Evolutionary conservation across 1,140 invertebrate species (phyloP).

Genomic region (Hyposmocoma kahamanoa): DNA sequence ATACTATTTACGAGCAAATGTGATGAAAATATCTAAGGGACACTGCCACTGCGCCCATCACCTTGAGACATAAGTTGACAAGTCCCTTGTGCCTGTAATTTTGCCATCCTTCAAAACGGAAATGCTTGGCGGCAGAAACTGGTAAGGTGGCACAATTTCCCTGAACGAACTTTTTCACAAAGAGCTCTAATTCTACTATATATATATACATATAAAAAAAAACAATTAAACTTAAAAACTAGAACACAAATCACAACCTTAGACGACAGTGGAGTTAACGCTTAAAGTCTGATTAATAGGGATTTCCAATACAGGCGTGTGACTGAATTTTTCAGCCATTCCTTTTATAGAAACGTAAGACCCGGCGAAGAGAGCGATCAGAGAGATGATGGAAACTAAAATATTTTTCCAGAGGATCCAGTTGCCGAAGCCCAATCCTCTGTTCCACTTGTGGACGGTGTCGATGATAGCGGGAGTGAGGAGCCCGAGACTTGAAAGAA

Average conservation of each 20-base stretch:
- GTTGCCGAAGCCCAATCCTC: slow-evolving; percentile 75
- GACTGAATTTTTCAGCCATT: slow-evolving; percentile 61
- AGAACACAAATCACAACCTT: background rate
- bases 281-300: slow-evolving; percentile 18
- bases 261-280: slow-evolving; percentile 14
- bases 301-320: slow-evolving; percentile 14
- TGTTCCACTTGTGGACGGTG: slow-evolving; percentile 80
- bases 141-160: too few relatives aligned
- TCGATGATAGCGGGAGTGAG: slow-evolving; percentile 91
- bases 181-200: too few relatives aligned
- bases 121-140: too few relatives aligned
- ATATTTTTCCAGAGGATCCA: slow-evolving; percentile 82
- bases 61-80: too few relatives aligned
- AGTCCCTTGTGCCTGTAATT: too few relatives aligned
- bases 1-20: too few relatives aligned
- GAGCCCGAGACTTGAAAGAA: slow-evolving; percentile 88
- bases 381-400: slow-evolving; percentile 75
- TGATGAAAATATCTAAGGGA: too few relatives aligned
- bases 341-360: slow-evolving; percentile 76
- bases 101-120: too few relatives aligned
- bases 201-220: too few relatives aligned
- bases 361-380: slow-evolving; percentile 80
- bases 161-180: too few relatives aligned
- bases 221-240: too few relatives aligned
- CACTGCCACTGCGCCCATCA: too few relatives aligned